A percentile compares a stretch with the other conserved stretches of the same genome.
Conservation (phyloP, 1,140 invertebrate species). For the Bombus ignitus region DNA sequence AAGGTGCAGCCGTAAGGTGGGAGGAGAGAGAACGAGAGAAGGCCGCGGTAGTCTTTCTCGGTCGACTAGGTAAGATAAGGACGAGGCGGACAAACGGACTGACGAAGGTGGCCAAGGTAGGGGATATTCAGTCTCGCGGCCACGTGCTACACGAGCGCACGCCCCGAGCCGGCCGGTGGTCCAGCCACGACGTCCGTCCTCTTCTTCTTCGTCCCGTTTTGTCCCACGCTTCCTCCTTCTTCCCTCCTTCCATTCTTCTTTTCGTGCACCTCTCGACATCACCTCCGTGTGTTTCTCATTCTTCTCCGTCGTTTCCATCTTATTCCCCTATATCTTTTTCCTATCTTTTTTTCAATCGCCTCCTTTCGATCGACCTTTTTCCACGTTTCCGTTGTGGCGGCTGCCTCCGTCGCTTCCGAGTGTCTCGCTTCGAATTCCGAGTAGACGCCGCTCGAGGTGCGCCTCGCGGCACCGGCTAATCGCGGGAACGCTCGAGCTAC, state of each 20-base stretch:
- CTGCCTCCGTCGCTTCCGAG: conserved; percentile 2
- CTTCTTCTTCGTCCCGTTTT: conserved; percentile 61
- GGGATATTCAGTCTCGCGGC: conserved; percentile 81
- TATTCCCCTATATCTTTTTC: neutral
- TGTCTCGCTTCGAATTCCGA: conserved; percentile 19
- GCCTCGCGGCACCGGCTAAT: conserved; percentile 24
- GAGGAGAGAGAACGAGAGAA: conserved; percentile 73
- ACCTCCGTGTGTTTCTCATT: neutral
- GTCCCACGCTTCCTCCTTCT: conserved; percentile 54
- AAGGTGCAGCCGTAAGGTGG: conserved; percentile 47
- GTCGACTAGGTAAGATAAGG: conserved; percentile 75
- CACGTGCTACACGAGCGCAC: conserved; percentile 82
- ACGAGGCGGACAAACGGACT: conserved; percentile 79
- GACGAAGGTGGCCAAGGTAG: conserved; percentile 77
- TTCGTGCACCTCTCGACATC: conserved; percentile 21
- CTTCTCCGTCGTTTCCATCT: neutral
- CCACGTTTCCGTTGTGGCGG: neutral
- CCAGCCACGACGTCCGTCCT: conserved; percentile 61
- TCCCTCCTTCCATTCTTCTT: conserved; percentile 36
- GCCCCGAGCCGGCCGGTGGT: conserved; percentile 76
- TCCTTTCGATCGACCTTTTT: neutral
- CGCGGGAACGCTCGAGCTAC: conserved; percentile 9
- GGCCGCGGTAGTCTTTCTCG: conserved; percentile 76
- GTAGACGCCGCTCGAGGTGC: conserved; percentile 30
- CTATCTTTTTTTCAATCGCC: neutral